A percentile compares a stretch with the other conserved stretches of the same genome.
Conservation (phyloP, 2,113 vertebrate genomes). For the Xiphias gladius region DNA sequence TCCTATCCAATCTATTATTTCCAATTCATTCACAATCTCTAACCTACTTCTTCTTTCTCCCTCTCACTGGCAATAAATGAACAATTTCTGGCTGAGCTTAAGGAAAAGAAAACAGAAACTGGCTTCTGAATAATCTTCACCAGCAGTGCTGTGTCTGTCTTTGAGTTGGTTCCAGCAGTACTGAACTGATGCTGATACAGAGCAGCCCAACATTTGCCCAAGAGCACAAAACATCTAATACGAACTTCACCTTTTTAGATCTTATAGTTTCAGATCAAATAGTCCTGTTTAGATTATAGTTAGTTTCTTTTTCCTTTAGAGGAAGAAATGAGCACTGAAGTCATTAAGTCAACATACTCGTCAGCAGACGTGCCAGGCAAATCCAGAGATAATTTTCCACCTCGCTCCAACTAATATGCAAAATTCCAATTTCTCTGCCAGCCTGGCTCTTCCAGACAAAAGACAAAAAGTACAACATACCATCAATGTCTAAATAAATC, state of each 20-base stretch:
- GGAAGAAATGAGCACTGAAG: neutral
- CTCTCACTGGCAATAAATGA: conserved; percentile 40
- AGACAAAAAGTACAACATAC: conserved; percentile 15
- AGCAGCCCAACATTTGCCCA: neutral
- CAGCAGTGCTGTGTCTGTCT: neutral
- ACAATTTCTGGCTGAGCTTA: conserved; percentile 50
- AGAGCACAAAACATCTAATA: neutral
- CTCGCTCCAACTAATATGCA: neutral
- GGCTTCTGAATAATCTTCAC: conserved; percentile 48
- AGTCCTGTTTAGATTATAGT: neutral
- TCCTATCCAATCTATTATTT: neutral
- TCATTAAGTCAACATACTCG: conserved; percentile 6
- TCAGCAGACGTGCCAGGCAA: conserved; percentile 12
- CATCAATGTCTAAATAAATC: conserved; percentile 2
- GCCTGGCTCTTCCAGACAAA: conserved; percentile 4
- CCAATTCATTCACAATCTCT: conserved; percentile 13
- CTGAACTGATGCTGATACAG: neutral
- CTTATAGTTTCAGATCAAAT: neutral
- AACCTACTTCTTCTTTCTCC: neutral
- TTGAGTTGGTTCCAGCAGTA: conserved; percentile 19
- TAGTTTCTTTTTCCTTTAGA: neutral
- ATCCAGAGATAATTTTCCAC: conserved; percentile 15
- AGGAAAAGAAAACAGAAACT: conserved; percentile 60
- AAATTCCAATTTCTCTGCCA: neutral
- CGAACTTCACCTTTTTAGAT: neutral